Conservation (phyloP, 2,113 vertebrate species). For the Circaetus gallicus region DNA sequence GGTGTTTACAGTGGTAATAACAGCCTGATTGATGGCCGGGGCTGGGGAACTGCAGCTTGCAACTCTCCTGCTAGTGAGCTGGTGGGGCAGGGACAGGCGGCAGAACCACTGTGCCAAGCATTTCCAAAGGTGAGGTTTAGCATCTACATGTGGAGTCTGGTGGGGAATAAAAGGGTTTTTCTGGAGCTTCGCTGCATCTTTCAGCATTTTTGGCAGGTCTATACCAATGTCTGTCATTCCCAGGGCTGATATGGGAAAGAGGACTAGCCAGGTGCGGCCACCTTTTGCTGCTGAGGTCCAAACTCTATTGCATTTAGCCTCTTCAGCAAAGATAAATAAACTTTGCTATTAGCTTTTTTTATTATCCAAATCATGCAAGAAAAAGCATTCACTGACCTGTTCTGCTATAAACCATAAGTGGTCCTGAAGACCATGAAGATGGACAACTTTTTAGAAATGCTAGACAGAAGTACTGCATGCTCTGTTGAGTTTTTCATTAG, state of each 20-base stretch:
- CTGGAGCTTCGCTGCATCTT: background rate
- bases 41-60: background rate
- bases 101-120: background rate
- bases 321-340: background rate
- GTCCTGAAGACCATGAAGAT: background rate
- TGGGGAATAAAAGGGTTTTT: background rate
- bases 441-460: background rate
- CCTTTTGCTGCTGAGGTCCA: background rate
- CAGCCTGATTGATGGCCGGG: background rate
- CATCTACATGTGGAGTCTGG: rapidly evolving
- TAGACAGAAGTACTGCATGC: background rate
- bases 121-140: background rate
- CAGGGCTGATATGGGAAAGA: background rate
- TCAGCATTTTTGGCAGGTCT: background rate
- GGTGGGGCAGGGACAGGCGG: background rate
- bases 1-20: background rate
- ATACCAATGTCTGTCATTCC: background rate
- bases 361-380: background rate
- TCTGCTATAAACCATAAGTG: background rate
- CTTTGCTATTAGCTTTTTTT: background rate
- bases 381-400: background rate
- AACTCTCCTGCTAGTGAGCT: background rate
- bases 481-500: slow-evolving; percentile 14
- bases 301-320: background rate
- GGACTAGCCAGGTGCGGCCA: background rate